Base-by-base conservation (phyloP, 2,113 vertebrate genomes). In the Archilochus colubris region DNA sequence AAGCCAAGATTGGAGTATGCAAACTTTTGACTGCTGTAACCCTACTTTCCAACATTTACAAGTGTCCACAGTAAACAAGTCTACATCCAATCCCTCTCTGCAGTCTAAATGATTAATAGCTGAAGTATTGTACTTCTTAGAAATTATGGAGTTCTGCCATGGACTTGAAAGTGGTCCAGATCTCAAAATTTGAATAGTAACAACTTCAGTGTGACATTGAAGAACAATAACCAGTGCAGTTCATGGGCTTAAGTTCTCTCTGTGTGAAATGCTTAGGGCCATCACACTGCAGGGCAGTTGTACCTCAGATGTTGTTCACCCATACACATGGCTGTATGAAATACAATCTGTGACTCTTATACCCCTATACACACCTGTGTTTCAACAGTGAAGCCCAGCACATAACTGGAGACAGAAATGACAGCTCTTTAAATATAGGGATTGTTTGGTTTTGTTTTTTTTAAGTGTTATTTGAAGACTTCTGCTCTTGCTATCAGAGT, bases 361-460 rank as follows among this genome's bases (percentile, higher is more conserved):
- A 8, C 36, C 58, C n/a, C 30, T 82, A 3, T 57, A 66, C 18
- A 48, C 0, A 0, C 22, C 61, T n/a, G 54, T 0, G 0, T 53
- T 77, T 30, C 51, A 54, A 27, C 30, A 38, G 18, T 22, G 22
- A 72, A 74, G 31, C 7, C 9, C 31, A 88, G 50, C 16, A 31
- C 19, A 40, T 1, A 88, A 62, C 6, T 22, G 28, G 14, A 70
- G 57, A 30, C 48, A 84, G 64, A 76, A 77, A 72, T 44, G 3
- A 44, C 25, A 27, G 23, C 14, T 84, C 33, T 81, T 70, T 43
- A 59, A 91, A 81, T 70, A 46, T 0, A 31, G 3, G 3, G 3
- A 30, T 2, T 3, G 17, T 27, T 48, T 10, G 36, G 7, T 38
- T 38, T 38, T 38, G 36, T 38, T 38, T 38, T 38, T 38, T 38